A percentile compares a stretch with the other conserved stretches of the same genome.
Conservation (phyloP, 2,888 invertebrate species). For the Xestoiulus laeticollis region DNA sequence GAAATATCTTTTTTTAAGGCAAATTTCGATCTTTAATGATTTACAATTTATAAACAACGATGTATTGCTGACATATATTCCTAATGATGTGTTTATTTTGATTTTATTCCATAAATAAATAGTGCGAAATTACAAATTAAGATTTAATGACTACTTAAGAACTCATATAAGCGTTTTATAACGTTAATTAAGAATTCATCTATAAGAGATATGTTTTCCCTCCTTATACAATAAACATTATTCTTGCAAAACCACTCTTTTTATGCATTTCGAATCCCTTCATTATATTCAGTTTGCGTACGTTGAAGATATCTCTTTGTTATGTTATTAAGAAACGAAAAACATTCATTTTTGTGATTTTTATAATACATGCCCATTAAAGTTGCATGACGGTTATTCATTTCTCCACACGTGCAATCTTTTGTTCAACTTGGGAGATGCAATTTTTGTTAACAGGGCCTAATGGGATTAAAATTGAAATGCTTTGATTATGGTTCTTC, state of each 20-base stretch:
- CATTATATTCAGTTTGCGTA: neutral
- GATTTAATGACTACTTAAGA: neutral
- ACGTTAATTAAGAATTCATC: neutral
- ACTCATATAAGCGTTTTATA: neutral
- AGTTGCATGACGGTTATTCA: neutral
- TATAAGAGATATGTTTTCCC: neutral
- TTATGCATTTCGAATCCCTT: neutral
- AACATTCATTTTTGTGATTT: conserved; percentile 15
- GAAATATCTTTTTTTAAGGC: no score
- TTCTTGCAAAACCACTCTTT: neutral
- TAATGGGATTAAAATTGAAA: neutral
- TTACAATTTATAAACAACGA: neutral
- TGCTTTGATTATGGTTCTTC: neutral
- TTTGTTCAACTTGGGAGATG: neutral
- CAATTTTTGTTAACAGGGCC: neutral
- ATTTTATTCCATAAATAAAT: neutral
- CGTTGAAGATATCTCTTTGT: neutral
- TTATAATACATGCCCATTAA: neutral
- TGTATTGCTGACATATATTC: neutral
- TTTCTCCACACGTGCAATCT: neutral
- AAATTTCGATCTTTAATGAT: neutral
- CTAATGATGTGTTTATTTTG: neutral
- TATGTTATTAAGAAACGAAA: conserved; percentile 1
- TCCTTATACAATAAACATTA: neutral
- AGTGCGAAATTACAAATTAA: neutral